A percentile compares a stretch with the other conserved stretches of the same genome.
Evolutionary conservation across 2,113 vertebrate genomes (phyloP).

Genomic region (Cebus imitator): DNA sequence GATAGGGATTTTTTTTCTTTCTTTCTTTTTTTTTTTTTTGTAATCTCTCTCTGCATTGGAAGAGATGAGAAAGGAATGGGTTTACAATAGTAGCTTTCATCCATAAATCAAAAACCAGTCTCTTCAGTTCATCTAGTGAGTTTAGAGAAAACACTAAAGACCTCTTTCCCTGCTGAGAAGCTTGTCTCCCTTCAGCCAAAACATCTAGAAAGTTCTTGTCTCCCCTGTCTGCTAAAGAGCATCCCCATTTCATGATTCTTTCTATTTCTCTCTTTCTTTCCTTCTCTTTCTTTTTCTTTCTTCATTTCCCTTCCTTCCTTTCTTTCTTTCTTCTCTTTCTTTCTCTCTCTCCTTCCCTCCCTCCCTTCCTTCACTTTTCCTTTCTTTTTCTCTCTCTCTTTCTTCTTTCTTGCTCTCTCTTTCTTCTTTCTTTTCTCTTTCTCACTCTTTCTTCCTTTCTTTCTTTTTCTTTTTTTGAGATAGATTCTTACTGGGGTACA

Average conservation of each 20-base stretch:
- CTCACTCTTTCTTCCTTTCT: no score
- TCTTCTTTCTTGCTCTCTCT: no score
- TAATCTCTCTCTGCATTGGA: not conserved
- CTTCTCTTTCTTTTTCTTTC: no score
- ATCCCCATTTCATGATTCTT: not conserved
- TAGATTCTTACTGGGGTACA: no score
- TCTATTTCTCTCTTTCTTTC: no score
- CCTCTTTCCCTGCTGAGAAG: not conserved
- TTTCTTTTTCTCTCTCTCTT: no score
- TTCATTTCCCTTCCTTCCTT: rapidly evolving
- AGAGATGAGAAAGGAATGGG: not conserved
- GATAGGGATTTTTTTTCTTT: not conserved
- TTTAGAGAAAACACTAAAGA: not conserved
- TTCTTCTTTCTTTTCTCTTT: rapidly evolving
- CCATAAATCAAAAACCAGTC: not conserved
- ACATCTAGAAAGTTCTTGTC: not conserved
- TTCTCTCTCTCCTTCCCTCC: rapidly evolving
- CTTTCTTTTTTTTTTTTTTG: not conserved
- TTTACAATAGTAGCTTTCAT: not conserved
- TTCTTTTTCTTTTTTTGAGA: no score
- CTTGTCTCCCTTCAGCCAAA: not conserved
- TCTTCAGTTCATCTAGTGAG: not conserved
- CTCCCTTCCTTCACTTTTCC: rapidly evolving
- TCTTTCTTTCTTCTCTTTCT: rapidly evolving
- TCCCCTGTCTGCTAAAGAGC: not conserved